Evolutionary conservation across 2,888 invertebrate species (phyloP).

Genomic region (Stenichneumon culpator): DNA sequence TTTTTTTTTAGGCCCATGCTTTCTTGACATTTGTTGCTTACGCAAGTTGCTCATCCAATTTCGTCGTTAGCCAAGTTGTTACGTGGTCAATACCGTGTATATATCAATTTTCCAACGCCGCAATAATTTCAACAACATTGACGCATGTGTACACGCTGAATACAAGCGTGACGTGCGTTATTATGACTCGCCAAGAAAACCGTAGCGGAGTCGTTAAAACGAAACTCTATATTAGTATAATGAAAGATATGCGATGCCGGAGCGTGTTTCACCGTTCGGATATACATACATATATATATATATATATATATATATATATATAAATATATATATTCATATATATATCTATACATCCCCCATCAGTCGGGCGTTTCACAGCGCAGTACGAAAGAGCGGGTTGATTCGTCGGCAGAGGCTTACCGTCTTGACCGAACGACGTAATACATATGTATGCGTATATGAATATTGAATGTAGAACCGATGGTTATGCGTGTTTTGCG

Average conservation of each 20-base stretch:
- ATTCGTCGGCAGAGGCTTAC: constrained; percentile 40
- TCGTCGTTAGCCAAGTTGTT: not conserved
- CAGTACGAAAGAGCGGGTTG: constrained; percentile 25
- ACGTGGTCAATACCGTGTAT: not conserved
- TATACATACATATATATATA: not conserved
- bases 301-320: constrained; percentile 9
- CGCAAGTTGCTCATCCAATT: not conserved
- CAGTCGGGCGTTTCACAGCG: constrained; percentile 4
- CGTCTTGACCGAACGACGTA: constrained; percentile 34
- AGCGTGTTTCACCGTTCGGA: constrained; percentile 30
- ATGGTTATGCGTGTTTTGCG: constrained; percentile 45
- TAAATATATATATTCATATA: not conserved
- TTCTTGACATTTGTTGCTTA: not conserved
- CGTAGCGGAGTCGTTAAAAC: constrained; percentile 57
- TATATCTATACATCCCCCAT: not conserved
- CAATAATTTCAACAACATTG: constrained; percentile 38
- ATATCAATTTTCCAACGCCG: constrained; percentile 11
- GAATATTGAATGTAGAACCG: constrained; percentile 57
- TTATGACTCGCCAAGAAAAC: constrained; percentile 55
- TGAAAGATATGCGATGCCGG: constrained; percentile 55
- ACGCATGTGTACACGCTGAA: constrained; percentile 22
- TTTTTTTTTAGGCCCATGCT: not conserved
- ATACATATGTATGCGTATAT: constrained; percentile 50
- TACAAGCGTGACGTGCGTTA: constrained; percentile 52
- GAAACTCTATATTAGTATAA: constrained; percentile 60